Base-by-base conservation (phyloP, 1,140 invertebrate genomes). In the Drosophila littoralis region DNA sequence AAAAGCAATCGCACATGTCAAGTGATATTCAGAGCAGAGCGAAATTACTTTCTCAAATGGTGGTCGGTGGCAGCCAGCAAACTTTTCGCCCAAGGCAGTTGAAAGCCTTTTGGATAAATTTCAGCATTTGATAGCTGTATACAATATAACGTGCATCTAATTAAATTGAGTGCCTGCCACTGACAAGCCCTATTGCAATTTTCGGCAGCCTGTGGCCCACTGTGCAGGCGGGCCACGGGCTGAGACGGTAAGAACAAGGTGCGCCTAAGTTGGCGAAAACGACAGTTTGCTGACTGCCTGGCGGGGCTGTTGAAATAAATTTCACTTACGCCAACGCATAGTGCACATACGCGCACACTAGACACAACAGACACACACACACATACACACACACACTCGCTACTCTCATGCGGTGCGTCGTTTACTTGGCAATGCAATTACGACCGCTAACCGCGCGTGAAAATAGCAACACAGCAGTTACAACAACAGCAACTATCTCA, bases 361-460 rank as follows among this genome's bases (percentile, higher is more conserved):
- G 22, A 69, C 45, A 54, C 22, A 28, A 5, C 22, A 28, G 33
- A 52, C 48, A 58, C 60, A 51, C 51, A 17, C 36, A 6, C 52
- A 73, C 32, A 38, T 54, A 71, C 45, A 65, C 69, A 54, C 61
- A 67, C 42, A 65, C 75, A 64, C 22, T n/a, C 10, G 68, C 69
- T 57, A 35, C 61, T 67, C 80, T 54, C 76, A 73, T 82, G 82
- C 68, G 79, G 72, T 74, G 81, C 83, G 83, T 79, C 82, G 83
- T 88, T 86, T 88, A 88, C 82, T 88, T 86, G 83, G 83, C 83
- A 86, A 88, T 88, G 83, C 83, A 86, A 86, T 88, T 86, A 86
- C 83, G 82, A 83, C 76, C 79, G 83, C 84, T 88, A 88, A 86
- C 83, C 83, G 83, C 83, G 83, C 83, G 79, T 86, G 83, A 86